A percentile compares a stretch with the other conserved stretches of the same genome.
phyloP scores from a whole-genome alignment of 2,797 vertebrate species.

The Glyptemys insculpta region DNA sequence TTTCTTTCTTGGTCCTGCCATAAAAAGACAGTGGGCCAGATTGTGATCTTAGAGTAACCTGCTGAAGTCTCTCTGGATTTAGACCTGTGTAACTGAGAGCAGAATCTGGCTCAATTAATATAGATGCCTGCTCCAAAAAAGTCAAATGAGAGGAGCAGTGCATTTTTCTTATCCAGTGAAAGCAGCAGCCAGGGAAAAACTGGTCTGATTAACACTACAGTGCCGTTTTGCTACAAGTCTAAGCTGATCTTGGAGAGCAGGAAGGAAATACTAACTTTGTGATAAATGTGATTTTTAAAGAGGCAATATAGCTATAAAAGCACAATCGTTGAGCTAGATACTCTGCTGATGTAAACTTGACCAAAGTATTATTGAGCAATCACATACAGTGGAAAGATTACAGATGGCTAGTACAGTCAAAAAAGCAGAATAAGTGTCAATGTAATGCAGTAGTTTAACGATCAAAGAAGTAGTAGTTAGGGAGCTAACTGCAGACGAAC shows the following conservation, averaged over 20 bases:
- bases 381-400: background rate
- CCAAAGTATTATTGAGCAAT: background rate
- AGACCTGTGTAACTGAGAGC: background rate
- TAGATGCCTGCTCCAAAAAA: background rate
- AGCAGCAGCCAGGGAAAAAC: background rate
- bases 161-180: conserved; percentile 42
- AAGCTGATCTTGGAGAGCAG: background rate
- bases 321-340: background rate
- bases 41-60: background rate
- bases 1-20: background rate
- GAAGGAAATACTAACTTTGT: background rate
- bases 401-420: background rate
- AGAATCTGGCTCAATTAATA: conserved; percentile 8
- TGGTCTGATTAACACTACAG: background rate
- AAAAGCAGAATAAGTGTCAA: background rate
- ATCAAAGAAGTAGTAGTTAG: background rate
- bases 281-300: background rate
- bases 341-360: background rate
- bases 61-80: conserved; percentile 1
- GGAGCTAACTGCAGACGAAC: background rate
- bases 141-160: accelerated
- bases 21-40: background rate
- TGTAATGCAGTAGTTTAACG: background rate
- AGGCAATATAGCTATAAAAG: background rate
- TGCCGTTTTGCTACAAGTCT: background rate